phyloP scores from a whole-genome alignment of 30 jellyfish, hydroid and myxozoan genomes.

The Nemopilema nomurai region DNA sequence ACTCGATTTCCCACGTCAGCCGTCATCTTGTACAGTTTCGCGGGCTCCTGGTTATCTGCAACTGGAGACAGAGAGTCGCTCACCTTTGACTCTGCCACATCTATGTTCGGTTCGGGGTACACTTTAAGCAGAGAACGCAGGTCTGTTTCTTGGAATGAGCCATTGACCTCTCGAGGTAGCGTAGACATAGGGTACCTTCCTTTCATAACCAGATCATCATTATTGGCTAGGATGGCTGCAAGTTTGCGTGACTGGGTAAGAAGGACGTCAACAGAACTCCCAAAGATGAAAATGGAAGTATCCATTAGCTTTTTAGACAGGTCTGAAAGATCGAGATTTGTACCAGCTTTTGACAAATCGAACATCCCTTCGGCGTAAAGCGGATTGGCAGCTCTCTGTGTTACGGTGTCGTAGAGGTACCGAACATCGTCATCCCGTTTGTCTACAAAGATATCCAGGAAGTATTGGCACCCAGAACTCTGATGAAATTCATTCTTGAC shows the following conservation, averaged over 20 bases:
- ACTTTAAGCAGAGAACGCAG: conserved; percentile 24
- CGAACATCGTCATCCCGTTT: conserved; percentile 57
- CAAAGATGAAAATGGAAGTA: conserved; percentile 38
- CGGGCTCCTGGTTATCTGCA: conserved; percentile 11
- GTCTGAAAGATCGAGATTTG: conserved; percentile 53
- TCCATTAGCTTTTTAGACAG: conserved; percentile 36
- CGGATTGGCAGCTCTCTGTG: conserved; percentile 45
- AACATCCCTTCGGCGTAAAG: conserved; percentile 31
- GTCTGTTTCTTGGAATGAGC: conserved; percentile 24
- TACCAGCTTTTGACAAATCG: conserved; percentile 35
- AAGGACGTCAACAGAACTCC: conserved; percentile 65
- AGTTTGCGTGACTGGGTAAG: conserved; percentile 48
- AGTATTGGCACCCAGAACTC: conserved; percentile 7
- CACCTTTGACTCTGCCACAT: not conserved
- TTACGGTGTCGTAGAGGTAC: conserved; percentile 41
- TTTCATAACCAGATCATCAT: not conserved
- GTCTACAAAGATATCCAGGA: conserved; percentile 60
- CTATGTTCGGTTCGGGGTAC: conserved; percentile 1
- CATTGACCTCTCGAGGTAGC: conserved; percentile 48
- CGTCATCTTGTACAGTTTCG: conserved; percentile 2
- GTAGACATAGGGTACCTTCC: conserved; percentile 39
- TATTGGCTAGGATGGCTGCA: conserved; percentile 8
- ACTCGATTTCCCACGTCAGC: conserved; percentile 28
- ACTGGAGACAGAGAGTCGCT: not conserved
- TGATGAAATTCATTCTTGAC: conserved; percentile 31